These are phyloP conservation scores for Xiphorhynchus elegans DNA, from an alignment of 2,113 vertebrate genomes.

Conservation along the genomic window DNA sequence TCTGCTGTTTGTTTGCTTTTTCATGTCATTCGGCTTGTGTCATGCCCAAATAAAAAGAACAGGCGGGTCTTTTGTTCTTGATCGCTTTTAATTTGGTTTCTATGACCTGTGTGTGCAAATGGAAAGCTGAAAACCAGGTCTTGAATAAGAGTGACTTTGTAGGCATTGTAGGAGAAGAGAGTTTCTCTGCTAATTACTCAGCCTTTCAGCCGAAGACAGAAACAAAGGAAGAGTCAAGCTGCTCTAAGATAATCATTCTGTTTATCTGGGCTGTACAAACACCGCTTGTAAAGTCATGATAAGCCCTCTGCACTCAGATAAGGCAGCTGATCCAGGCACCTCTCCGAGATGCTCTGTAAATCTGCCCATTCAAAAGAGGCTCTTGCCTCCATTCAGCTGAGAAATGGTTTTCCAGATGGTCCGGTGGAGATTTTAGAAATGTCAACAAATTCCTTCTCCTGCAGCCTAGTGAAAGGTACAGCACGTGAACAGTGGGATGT, in stretches of 20 bases:
- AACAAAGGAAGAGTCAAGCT: background rate
- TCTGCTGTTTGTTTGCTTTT: conserved; percentile 35
- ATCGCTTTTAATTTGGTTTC: conserved; percentile 8
- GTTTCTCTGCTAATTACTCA: background rate
- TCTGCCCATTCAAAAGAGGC: background rate
- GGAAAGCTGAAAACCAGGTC: background rate
- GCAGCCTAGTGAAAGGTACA: background rate
- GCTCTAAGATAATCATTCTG: background rate
- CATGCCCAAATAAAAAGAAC: background rate
- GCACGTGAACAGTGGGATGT: background rate
- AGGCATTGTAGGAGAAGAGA: background rate
- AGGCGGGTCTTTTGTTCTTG: conserved; percentile 4
- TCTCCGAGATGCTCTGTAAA: background rate
- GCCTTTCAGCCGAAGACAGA: background rate
- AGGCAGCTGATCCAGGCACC: background rate
- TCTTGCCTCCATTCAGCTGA: background rate
- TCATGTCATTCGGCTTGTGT: background rate
- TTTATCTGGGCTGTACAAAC: conserved; percentile 10
- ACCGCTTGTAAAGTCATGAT: background rate
- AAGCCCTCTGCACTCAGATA: background rate
- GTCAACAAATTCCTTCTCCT: background rate
- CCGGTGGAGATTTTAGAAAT: background rate
- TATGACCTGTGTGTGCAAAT: background rate
- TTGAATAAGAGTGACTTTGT: background rate
- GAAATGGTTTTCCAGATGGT: background rate